Evolutionary conservation across 2,888 invertebrate species (phyloP).

Genomic region (Atethmia centrago): DNA sequence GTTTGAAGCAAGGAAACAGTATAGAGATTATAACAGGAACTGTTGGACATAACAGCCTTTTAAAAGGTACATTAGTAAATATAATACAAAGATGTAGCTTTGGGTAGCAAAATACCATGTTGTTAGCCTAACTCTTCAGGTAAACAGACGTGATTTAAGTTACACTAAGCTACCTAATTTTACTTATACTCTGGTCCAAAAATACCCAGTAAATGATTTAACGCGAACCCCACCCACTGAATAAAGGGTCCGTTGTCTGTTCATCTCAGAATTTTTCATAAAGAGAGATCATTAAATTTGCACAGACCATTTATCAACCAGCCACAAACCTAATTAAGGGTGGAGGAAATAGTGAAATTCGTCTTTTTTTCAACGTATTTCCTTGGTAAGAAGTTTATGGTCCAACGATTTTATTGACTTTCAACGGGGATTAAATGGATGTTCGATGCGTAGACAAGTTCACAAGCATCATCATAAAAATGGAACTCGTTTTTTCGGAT

Average conservation of each 20-base stretch:
- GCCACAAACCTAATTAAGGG: constrained; percentile 61
- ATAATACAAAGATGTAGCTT: no score
- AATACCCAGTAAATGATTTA: constrained; percentile 37
- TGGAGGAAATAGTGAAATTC: constrained; percentile 58
- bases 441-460: constrained; percentile 41
- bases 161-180: neutral
- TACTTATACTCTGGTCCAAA: constrained; percentile 17
- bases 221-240: constrained; percentile 35
- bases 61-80: no score
- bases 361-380: constrained; percentile 45
- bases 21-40: no score
- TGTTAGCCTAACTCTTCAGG: neutral
- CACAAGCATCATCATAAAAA: constrained; percentile 51
- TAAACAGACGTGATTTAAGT: no score
- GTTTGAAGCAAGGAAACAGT: no score
- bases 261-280: constrained; percentile 62
- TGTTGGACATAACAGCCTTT: no score
- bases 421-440: constrained; percentile 41
- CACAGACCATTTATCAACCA: constrained; percentile 70
- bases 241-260: constrained; percentile 61
- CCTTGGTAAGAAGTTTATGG: constrained; percentile 30
- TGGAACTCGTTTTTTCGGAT: neutral
- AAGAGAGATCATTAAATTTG: constrained; percentile 71
- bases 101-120: no score
- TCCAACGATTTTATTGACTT: constrained; percentile 54